Conservation (phyloP, 2,888 invertebrate genomes). For the Ectemnius cavifrons region DNA sequence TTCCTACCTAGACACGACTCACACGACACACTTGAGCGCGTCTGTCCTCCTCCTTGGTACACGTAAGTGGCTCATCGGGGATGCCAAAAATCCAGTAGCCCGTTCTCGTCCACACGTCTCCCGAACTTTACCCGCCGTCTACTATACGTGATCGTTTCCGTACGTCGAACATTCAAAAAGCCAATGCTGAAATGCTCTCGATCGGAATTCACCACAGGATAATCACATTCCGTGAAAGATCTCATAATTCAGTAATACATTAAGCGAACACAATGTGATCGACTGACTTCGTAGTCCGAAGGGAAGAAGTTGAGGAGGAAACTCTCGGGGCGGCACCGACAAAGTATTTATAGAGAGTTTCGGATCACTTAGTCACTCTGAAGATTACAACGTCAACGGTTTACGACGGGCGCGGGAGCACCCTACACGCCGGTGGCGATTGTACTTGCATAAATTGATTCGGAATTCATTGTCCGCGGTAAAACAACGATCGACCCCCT, state of each 20-base stretch:
- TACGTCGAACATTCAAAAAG: constrained; percentile 45
- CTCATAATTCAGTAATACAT: constrained; percentile 2
- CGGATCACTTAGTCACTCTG: constrained; percentile 3
- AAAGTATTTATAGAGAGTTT: not conserved
- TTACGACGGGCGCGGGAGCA: constrained; percentile 32
- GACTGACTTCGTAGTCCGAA: not conserved
- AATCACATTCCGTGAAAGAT: constrained; percentile 39
- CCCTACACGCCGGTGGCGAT: constrained; percentile 46
- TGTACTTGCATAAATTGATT: constrained; percentile 54
- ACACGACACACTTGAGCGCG: too few relatives aligned
- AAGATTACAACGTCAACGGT: constrained; percentile 23
- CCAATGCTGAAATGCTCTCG: too few relatives aligned
- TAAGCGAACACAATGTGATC: not conserved
- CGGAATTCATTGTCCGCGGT: constrained; percentile 55
- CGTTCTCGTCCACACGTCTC: constrained; percentile 21
- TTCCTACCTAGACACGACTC: not conserved
- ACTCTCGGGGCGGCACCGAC: constrained; percentile 1
- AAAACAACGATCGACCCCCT: constrained; percentile 52
- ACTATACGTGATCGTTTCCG: constrained; percentile 18
- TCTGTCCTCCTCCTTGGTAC: too few relatives aligned
- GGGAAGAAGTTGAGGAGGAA: not conserved
- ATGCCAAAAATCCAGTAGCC: constrained; percentile 39
- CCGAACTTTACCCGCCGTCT: constrained; percentile 40
- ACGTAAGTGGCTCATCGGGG: constrained; percentile 22
- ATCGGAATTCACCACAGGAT: constrained; percentile 24